Conservation (phyloP, 2,888 invertebrate genomes). For the Ypsolopha scabrella region DNA sequence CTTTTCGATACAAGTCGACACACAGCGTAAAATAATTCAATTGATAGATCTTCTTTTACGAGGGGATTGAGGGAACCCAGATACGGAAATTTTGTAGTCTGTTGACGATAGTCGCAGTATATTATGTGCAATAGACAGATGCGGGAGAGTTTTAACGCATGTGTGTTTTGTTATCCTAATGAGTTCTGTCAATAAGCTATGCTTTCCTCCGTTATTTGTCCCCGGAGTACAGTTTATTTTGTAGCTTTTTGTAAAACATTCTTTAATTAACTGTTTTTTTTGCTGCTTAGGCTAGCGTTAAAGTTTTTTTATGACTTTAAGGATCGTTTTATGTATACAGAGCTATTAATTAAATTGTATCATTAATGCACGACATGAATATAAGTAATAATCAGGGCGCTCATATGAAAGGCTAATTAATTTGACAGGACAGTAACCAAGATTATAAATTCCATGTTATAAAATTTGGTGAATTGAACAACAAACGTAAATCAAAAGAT, state of each 20-base stretch:
- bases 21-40: conserved; percentile 40
- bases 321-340: too few relatives aligned
- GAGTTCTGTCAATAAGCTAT: conserved; percentile 59
- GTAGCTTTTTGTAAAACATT: conserved; percentile 38
- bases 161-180: conserved; percentile 65
- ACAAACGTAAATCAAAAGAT: too few relatives aligned
- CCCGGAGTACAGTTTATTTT: conserved; percentile 36
- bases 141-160: conserved; percentile 43
- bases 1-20: conserved; percentile 8
- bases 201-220: conserved; percentile 32
- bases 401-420: too few relatives aligned
- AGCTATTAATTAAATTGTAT: too few relatives aligned
- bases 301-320: too few relatives aligned
- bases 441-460: too few relatives aligned
- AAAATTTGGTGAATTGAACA: too few relatives aligned
- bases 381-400: too few relatives aligned
- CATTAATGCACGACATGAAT: too few relatives aligned
- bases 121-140: conserved; percentile 43
- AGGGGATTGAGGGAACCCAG: conserved; percentile 30
- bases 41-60: conserved; percentile 24
- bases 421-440: too few relatives aligned
- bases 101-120: conserved; percentile 15
- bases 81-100: conserved; percentile 33
- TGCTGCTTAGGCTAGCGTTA: too few relatives aligned
- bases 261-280: conserved; percentile 9